Conservation (phyloP, 2,113 vertebrate genomes). For the Chelonoidis abingdonii region DNA sequence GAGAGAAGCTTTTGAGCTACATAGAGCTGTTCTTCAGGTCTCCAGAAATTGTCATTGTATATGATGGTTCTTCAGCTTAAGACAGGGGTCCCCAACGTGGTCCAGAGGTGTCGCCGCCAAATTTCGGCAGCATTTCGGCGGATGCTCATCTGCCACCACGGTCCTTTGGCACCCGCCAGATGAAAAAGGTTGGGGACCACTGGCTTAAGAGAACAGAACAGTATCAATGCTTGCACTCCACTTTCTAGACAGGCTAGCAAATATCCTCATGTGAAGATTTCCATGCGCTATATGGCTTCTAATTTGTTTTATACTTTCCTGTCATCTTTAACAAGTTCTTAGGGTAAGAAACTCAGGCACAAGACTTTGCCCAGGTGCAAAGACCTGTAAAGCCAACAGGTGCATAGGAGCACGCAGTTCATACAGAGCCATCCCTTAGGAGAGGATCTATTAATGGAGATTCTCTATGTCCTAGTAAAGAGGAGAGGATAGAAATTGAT, state of each 20-base stretch:
- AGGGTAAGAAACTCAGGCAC: background rate
- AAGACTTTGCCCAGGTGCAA: background rate
- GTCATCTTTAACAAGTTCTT: fast-evolving
- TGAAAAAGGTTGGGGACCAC: too few relatives aligned
- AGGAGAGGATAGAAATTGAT: background rate
- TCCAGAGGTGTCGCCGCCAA: too few relatives aligned
- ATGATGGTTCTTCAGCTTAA: background rate
- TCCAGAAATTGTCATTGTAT: background rate
- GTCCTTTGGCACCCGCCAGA: too few relatives aligned
- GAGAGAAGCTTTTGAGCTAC: background rate
- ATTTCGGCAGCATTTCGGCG: too few relatives aligned
- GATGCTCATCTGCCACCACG: too few relatives aligned
- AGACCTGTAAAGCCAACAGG: too few relatives aligned
- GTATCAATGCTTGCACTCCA: fast-evolving
- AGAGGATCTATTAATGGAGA: background rate
- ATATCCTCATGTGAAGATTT: background rate
- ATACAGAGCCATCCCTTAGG: background rate
- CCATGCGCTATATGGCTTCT: fast-evolving
- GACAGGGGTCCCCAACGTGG: background rate
- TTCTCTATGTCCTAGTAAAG: background rate
- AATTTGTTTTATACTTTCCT: background rate
- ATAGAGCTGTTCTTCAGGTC: background rate
- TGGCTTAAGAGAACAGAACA: background rate
- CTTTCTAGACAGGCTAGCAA: background rate
- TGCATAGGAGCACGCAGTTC: too few relatives aligned